Evolutionary conservation across 1,140 invertebrate species (phyloP).

Genomic region (Brachionus angularis): DNA sequence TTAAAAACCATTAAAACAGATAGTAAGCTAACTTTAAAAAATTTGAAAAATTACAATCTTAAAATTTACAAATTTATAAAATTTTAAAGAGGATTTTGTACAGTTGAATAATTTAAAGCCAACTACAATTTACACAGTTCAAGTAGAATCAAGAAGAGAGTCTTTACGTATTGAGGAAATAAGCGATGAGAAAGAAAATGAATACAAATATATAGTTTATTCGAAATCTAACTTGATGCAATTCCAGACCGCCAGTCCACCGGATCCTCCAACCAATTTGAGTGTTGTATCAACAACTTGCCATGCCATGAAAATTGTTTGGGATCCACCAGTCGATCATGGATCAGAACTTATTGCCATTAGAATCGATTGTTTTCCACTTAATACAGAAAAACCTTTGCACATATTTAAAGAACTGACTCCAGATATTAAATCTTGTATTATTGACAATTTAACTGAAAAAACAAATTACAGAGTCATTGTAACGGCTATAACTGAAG

Average conservation of each 20-base stretch:
- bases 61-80: not conserved
- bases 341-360: slow-evolving; percentile 55
- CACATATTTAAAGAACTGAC: slow-evolving; percentile 48
- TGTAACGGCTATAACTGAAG: slow-evolving; percentile 56
- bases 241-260: slow-evolving; percentile 53
- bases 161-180: slow-evolving; percentile 49
- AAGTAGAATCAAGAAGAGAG: slow-evolving; percentile 56
- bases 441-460: slow-evolving; percentile 52
- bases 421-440: slow-evolving; percentile 51
- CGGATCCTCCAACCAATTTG: slow-evolving; percentile 54
- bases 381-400: slow-evolving; percentile 47
- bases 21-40: slow-evolving; percentile 53
- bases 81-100: slow-evolving; percentile 54
- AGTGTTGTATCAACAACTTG: slow-evolving; percentile 54
- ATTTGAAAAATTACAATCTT: not conserved
- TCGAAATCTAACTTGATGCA: slow-evolving; percentile 53
- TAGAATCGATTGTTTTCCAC: slow-evolving; percentile 53
- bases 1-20: slow-evolving; percentile 47
- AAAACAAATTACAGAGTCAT: slow-evolving; percentile 55
- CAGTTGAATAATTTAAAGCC: slow-evolving; percentile 52
- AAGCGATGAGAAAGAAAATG: slow-evolving; percentile 2
- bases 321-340: slow-evolving; percentile 56
- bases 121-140: slow-evolving; percentile 53
- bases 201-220: slow-evolving; percentile 49
- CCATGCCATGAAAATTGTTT: slow-evolving; percentile 53